Evolutionary conservation across 2,797 vertebrate species (phyloP).

Genomic region (Clarias platycephalus): DNA sequence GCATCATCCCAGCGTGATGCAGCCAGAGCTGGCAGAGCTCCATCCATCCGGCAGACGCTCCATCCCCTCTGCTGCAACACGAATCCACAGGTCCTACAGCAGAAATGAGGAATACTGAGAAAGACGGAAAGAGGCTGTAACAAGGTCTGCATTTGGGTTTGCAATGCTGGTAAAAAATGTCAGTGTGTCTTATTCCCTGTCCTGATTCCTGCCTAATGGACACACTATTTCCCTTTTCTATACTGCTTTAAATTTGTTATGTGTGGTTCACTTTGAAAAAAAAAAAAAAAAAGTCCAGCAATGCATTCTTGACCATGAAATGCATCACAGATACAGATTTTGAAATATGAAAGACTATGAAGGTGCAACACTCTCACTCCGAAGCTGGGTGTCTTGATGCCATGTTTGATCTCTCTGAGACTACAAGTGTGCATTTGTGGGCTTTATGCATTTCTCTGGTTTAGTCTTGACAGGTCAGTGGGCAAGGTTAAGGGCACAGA

Average conservation of each 20-base stretch:
- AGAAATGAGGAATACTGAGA: neutral
- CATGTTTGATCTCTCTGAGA: slow-evolving; percentile 46
- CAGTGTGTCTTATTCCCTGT: neutral
- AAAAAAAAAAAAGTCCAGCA: slow-evolving; percentile 65
- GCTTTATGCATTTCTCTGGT: slow-evolving; percentile 55
- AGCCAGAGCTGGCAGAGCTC: slow-evolving; percentile 60
- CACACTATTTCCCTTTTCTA: neutral
- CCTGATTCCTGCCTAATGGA: neutral
- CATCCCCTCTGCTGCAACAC: slow-evolving; percentile 45
- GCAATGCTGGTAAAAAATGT: neutral
- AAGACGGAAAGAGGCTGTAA: neutral
- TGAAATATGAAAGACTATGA: slow-evolving; percentile 67
- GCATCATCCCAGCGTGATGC: slow-evolving; percentile 63
- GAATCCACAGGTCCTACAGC: slow-evolving; percentile 53
- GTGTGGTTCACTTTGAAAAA: slow-evolving; percentile 38
- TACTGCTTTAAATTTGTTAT: slow-evolving; percentile 48
- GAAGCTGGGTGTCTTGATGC: slow-evolving; percentile 40
- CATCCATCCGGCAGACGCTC: slow-evolving; percentile 52
- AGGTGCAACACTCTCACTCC: slow-evolving; percentile 35
- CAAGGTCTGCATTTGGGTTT: neutral
- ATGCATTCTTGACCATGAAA: slow-evolving; percentile 69
- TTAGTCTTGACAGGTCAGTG: slow-evolving; percentile 69
- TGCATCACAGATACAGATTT: slow-evolving; percentile 45
- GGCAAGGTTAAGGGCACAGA: slow-evolving; percentile 17
- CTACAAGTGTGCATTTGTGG: slow-evolving; percentile 58